phyloP scores from a whole-genome alignment of 2,797 vertebrate genomes.

The Holocentrus rufus region DNA sequence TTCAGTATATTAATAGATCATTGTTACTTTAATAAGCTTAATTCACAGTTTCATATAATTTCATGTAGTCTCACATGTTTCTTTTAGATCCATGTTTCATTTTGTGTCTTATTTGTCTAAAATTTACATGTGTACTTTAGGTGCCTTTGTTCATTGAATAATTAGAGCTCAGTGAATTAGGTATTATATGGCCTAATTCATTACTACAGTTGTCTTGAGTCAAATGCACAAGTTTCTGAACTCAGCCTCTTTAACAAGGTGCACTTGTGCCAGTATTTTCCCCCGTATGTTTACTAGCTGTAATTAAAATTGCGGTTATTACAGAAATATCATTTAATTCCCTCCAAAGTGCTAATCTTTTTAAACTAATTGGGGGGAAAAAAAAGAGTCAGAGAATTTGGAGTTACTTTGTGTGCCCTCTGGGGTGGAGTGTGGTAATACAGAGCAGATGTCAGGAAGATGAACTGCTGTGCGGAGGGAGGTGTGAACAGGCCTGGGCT shows the following conservation, averaged over 20 bases:
- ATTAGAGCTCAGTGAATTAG: neutral
- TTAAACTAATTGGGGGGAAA: constrained; percentile 24
- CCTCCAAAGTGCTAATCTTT: neutral
- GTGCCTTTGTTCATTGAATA: neutral
- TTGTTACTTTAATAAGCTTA: neutral
- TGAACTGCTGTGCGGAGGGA: neutral
- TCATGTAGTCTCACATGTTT: neutral
- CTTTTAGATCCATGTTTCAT: neutral
- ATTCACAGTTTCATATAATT: neutral
- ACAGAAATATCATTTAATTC: constrained; percentile 1
- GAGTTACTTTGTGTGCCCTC: neutral
- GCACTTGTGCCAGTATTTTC: neutral
- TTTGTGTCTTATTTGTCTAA: neutral
- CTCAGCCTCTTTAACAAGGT: neutral
- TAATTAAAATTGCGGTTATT: neutral
- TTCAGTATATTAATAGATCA: neutral
- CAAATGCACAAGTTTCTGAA: neutral
- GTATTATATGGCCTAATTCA: neutral
- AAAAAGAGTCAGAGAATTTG: neutral
- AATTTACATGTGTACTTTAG: neutral
- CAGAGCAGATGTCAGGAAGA: constrained; percentile 9
- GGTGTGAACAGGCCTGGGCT: neutral
- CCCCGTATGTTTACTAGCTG: neutral
- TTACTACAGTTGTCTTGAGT: neutral
- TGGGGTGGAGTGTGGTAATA: neutral